These are phyloP conservation scores for Noctua janthina DNA, from an alignment of 2,888 invertebrate genomes.

Conservation along the genomic window DNA sequence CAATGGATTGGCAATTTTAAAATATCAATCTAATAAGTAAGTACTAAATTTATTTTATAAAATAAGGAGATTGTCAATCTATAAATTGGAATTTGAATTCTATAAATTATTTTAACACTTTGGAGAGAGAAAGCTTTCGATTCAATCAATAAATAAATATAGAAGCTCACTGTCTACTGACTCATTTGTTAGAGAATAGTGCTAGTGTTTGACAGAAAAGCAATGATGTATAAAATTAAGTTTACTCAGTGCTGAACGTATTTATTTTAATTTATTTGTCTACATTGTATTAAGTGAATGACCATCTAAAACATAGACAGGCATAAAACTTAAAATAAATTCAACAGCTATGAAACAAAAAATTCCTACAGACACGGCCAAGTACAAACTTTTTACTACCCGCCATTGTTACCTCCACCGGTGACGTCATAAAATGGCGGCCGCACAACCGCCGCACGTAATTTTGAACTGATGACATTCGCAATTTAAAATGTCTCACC, in stretches of 20 bases:
- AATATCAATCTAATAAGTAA: background rate
- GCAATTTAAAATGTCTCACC: constrained; percentile 72
- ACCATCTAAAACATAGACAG: too few species aligned
- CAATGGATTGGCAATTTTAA: background rate
- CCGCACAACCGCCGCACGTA: constrained; percentile 64
- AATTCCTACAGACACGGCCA: constrained; percentile 15
- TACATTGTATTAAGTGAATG: constrained; percentile 3
- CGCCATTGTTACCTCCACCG: constrained; percentile 36
- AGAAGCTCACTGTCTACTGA: background rate
- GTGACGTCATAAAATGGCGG: constrained; percentile 61
- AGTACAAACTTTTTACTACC: constrained; percentile 21
- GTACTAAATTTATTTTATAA: too few species aligned
- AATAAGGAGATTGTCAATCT: too few species aligned
- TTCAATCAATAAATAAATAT: background rate
- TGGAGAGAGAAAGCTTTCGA: background rate
- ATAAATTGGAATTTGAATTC: too few species aligned
- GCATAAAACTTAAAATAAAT: constrained; percentile 21
- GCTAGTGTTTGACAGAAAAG: background rate
- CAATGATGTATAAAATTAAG: background rate
- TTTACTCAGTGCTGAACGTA: background rate
- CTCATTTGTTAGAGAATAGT: background rate
- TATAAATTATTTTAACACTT: background rate
- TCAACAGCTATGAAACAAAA: constrained; percentile 23
- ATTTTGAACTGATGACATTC: constrained; percentile 74
- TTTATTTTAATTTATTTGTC: constrained; percentile 19